Evolutionary conservation across 2,888 invertebrate species (phyloP), one percentile per base, ranked within the genome.

Genomic region (Axea sp.): DNA sequence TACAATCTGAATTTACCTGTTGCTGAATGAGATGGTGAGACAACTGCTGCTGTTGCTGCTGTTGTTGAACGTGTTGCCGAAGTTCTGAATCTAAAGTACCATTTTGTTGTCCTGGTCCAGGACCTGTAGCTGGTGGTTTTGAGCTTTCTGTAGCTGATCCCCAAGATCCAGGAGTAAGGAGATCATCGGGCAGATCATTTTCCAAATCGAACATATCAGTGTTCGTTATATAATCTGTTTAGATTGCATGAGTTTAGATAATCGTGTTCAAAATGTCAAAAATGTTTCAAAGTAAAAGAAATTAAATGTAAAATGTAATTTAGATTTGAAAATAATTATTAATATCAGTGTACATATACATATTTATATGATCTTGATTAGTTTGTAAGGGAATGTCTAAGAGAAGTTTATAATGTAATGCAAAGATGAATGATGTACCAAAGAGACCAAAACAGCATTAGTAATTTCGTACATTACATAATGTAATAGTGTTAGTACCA

Each of bases 161-260:
- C 94, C 95, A 95, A 80, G 93, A 92, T 78, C 92, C 91, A 15
- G 92, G 92, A 55, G 92, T 91, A 88, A 96, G 94, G 78, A 97
- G 90, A 88, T 96, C 96, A 89, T 96, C 96, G 37, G 96, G 96
- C 81, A 97, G 92, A 88, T 96, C 94, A 89, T 96, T 95, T 89
- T 96, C 96, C 88, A 96, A 91, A 89, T 95, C 95, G 88, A 94
- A 94, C 92, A 95, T 94, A 86, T 94, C 94, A 87, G 93, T 92
- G 89, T 93, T 94, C 79, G 94, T 93, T 88, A 94, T 92, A 88
- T 93, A 92, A 91, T 94, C 95, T 93, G 89, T 57, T 64, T 22
- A 12, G 37, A 45, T 8, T 2, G 28, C 35, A 19, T 8, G 15
- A 15, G 14, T 33, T 33, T 8, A 1, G 5, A 5, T 5, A 31